Percentiles rank a stretch among this genome's conserved stretches.
These are phyloP conservation scores for Sitta europaea DNA, from an alignment of 2,113 vertebrate genomes.

Conservation along the genomic window DNA sequence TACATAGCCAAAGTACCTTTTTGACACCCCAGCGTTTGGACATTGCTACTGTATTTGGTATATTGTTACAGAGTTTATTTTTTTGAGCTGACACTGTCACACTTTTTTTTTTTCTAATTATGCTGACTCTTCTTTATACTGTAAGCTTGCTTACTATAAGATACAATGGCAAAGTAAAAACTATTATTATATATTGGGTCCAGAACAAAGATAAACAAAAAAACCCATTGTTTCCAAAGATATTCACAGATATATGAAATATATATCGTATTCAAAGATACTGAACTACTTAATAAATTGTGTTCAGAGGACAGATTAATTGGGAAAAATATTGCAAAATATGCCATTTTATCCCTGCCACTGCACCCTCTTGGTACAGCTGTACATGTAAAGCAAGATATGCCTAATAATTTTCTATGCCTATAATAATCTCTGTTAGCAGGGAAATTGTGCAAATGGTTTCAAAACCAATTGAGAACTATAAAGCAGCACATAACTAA, in stretches of 20 bases:
- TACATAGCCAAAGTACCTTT: neutral
- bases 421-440: neutral
- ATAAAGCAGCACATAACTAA: neutral
- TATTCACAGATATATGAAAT: no score
- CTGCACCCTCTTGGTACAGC: neutral
- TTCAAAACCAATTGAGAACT: neutral
- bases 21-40: neutral
- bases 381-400: neutral
- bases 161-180: neutral
- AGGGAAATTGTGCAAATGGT: neutral
- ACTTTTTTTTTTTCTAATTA: neutral
- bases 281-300: neutral
- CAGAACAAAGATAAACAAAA: neutral
- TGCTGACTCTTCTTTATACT: neutral
- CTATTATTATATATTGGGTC: neutral
- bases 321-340: neutral
- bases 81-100: neutral
- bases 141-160: neutral
- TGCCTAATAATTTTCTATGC: neutral
- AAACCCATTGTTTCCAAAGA: accelerated
- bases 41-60: neutral
- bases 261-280: neutral
- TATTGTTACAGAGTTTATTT: neutral
- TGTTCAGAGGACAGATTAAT: neutral
- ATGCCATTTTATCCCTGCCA: neutral